Base-by-base conservation (phyloP, 2,797 vertebrate species). In the Chelonia mydas region DNA sequence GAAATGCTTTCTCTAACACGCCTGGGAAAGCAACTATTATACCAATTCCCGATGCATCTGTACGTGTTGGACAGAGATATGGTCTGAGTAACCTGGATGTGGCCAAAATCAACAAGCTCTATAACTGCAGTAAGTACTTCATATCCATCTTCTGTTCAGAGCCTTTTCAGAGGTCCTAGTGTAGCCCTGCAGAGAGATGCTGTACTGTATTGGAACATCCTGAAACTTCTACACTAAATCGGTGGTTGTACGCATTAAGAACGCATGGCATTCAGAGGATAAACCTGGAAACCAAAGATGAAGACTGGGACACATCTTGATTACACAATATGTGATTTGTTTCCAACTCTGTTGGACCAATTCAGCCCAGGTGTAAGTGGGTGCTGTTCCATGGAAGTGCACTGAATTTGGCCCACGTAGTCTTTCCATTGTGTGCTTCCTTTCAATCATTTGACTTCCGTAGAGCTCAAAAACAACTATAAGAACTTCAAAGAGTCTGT, bases 51-150 rank as follows among this genome's bases (percentile, higher is more conserved):
- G 98, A 99, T 96, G 97, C 97, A 68, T 98, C 98, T 76, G 98
- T 98, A 94, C 98, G 98, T 50, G 99, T 99, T 94, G 99, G 99
- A 79, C 99, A 99, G 94, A 97, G 99, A 90, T 98, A 99, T 53
- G 99, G 99, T 91, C 98, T 99, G 74, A 99, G 99, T 94, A 92
- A 92, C 65, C 93, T 99, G 87, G 99, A 99, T 28, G 98, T 99
- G 88, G 98, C 98, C 95, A 99, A 99, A 98, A 99, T 99, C 96
- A 99, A 99, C 91, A 97, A 97, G 83, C 98, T 99, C 6, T 99
- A 99, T 97, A 97, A 98, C 57, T 99, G 99, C 90, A 98, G 99
- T 99, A 84, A 96, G 97, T 94, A 41, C 53, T 55, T 72, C 45
- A 28, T 59, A 94, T 74, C 17, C 31, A 41, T n/a, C 25, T 74